Conservation (phyloP, 2,888 invertebrate species). For the Cephonodes hylas region DNA sequence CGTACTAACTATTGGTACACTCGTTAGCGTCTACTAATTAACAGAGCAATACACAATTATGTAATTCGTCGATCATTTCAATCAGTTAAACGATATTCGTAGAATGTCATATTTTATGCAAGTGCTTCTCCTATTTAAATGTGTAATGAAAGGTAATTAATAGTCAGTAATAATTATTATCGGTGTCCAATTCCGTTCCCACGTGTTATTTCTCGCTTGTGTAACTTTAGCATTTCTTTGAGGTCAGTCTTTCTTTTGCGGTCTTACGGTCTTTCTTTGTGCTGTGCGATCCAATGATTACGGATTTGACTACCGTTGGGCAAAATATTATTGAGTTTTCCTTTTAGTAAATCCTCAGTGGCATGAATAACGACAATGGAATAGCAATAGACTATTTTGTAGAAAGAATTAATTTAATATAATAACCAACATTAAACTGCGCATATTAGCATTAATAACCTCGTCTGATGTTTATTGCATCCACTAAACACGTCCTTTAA, state of each 20-base stretch:
- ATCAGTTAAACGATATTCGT: not conserved
- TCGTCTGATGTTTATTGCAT: not conserved
- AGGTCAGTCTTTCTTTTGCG: too few relatives aligned
- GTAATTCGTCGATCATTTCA: slow-evolving; percentile 20
- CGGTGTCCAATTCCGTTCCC: not conserved
- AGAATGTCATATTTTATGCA: not conserved
- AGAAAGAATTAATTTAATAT: too few relatives aligned
- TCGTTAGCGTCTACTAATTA: slow-evolving; percentile 54
- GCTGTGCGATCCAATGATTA: too few relatives aligned
- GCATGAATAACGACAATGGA: too few relatives aligned
- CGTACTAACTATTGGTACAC: slow-evolving; percentile 42
- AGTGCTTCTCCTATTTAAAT: not conserved
- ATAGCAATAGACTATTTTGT: too few relatives aligned
- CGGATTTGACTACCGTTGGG: too few relatives aligned
- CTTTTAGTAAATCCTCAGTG: too few relatives aligned
- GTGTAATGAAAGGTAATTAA: not conserved
- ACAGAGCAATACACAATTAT: slow-evolving; percentile 44
- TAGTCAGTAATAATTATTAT: not conserved
- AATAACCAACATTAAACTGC: too few relatives aligned
- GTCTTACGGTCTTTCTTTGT: too few relatives aligned
- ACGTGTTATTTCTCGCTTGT: not conserved
- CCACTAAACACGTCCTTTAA: not conserved
- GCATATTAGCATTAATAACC: not conserved
- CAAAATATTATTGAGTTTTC: too few relatives aligned
- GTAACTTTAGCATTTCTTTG: too few relatives aligned